phyloP scores from a whole-genome alignment of 2,113 vertebrate genomes.

The Podarcis cretensis region DNA sequence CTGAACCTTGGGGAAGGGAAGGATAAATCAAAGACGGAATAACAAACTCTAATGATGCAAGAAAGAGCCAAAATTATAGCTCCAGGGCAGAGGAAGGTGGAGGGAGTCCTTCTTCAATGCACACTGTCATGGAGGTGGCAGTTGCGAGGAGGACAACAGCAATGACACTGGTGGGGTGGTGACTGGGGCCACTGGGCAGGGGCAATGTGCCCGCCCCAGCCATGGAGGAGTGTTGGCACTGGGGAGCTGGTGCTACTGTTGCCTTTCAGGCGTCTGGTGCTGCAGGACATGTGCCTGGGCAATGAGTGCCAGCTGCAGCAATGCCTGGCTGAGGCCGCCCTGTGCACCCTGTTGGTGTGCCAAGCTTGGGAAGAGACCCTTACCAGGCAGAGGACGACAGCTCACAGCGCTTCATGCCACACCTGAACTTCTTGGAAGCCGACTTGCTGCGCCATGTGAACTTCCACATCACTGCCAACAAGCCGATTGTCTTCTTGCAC shows the following conservation, averaged over 20 bases:
- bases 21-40: neutral
- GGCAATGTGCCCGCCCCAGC: too few species aligned
- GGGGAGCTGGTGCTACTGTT: too few species aligned
- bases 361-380: constrained; percentile 74
- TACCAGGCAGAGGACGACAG: constrained; percentile 91
- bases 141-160: too few species aligned
- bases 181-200: too few species aligned
- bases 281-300: constrained; percentile 93
- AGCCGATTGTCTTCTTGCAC: constrained; percentile 72
- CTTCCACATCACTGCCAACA: constrained; percentile 93
- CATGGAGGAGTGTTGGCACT: too few species aligned
- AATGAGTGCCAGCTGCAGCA: constrained; percentile 85
- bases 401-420: constrained; percentile 87
- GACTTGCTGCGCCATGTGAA: constrained; percentile 86
- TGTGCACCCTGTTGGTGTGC: constrained; percentile 68
- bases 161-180: too few species aligned
- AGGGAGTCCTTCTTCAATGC: too few species aligned
- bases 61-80: neutral
- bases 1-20: neutral
- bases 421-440: constrained; percentile 87
- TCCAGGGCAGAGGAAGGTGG: neutral
- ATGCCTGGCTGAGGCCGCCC: constrained; percentile 75
- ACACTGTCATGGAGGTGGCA: too few species aligned
- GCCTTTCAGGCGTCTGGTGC: neutral
- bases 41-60: neutral